Conservation (phyloP, 2,113 vertebrate genomes). For the Embiotoca jacksoni region DNA sequence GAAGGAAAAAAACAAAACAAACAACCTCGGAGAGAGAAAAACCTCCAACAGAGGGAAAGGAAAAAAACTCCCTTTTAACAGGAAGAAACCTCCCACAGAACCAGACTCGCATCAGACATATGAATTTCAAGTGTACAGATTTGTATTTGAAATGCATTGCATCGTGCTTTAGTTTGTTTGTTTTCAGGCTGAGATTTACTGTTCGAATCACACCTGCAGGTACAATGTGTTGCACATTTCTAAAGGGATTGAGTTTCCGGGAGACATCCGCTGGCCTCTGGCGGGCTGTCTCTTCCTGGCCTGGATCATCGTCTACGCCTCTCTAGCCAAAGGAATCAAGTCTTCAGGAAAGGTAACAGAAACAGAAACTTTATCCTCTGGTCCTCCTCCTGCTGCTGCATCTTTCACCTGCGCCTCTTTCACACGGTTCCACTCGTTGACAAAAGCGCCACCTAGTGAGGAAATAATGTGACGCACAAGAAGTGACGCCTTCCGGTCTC, state of each 20-base stretch:
- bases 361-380: not conserved
- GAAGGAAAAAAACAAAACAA: too few species aligned
- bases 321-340: constrained; percentile 98
- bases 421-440: too few species aligned
- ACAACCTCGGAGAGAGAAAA: too few species aligned
- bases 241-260: constrained; percentile 96
- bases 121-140: not conserved
- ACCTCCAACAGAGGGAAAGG: too few species aligned
- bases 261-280: constrained; percentile 95
- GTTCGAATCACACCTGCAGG: constrained; percentile 76
- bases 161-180: not conserved
- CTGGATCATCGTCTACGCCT: constrained; percentile 96
- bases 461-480: not conserved
- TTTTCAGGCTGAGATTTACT: constrained; percentile 11
- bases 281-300: constrained; percentile 93
- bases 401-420: too few species aligned
- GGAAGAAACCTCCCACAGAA: too few species aligned
- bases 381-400: not conserved
- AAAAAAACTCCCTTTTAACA: too few species aligned
- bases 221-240: constrained; percentile 99
- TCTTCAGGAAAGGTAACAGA: constrained; percentile 94
- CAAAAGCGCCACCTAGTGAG: constrained; percentile 21
- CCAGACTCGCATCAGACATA: not conserved
- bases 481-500: not conserved
- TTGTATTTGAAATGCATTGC: not conserved